These are phyloP conservation scores for Exocentrus adspersus DNA, from an alignment of 2,888 invertebrate species.

Conservation along the genomic window DNA sequence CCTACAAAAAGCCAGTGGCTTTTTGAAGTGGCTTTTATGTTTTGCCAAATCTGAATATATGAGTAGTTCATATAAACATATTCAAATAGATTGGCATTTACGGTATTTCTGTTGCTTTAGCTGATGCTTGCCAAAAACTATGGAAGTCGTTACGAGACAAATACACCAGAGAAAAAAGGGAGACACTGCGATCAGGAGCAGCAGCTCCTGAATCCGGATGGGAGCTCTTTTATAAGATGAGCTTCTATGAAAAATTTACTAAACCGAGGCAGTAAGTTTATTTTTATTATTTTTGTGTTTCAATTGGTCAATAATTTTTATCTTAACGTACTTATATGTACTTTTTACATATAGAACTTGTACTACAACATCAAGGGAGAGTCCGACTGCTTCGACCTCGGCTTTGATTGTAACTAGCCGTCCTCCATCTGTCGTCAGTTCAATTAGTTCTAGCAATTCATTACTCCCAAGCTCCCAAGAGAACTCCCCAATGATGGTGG, in stretches of 20 bases:
- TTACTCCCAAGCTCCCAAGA: not conserved
- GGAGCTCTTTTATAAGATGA: not conserved
- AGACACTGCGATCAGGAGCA: constrained; percentile 3
- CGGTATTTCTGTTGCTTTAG: not conserved
- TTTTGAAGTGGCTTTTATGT: no score
- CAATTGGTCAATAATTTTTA: no score
- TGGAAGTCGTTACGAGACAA: constrained; percentile 17
- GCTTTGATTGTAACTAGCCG: not conserved
- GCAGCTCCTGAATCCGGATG: constrained; percentile 4
- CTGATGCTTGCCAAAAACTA: constrained; percentile 16
- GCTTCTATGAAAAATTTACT: constrained; percentile 12
- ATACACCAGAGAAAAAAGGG: constrained; percentile 2
- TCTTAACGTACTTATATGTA: no score
- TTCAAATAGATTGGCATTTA: no score
- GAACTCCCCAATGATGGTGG: not conserved
- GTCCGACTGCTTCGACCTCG: no score
- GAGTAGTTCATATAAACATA: no score
- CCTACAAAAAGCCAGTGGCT: no score
- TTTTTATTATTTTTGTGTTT: no score
- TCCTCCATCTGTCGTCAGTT: not conserved
- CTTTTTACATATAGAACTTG: no score
- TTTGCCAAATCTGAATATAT: no score
- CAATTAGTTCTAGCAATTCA: not conserved
- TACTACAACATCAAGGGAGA: no score
- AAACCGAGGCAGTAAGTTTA: constrained; percentile 3